Conservation (phyloP, 2,113 vertebrate species). For the Hoplias malabaricus region DNA sequence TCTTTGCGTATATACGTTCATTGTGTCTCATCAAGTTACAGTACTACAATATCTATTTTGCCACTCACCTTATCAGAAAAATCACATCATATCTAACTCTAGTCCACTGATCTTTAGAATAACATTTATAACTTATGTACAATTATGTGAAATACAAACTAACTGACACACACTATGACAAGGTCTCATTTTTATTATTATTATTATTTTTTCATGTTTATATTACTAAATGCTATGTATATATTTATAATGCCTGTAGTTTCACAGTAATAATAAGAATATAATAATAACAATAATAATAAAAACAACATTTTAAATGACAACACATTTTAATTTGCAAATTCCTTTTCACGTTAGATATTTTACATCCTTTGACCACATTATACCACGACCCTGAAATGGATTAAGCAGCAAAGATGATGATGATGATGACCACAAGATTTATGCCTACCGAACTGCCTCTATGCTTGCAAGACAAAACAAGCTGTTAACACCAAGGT, state of each 20-base stretch:
- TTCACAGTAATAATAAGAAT: too few species aligned
- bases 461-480: too few species aligned
- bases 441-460: too few species aligned
- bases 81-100: background rate
- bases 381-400: too few species aligned
- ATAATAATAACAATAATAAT: too few species aligned
- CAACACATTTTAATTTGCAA: too few species aligned
- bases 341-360: too few species aligned
- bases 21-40: background rate
- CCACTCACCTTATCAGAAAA: background rate
- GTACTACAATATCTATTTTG: background rate
- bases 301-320: too few species aligned
- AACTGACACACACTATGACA: background rate
- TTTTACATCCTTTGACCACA: too few species aligned
- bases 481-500: too few species aligned
- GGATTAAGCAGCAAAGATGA: too few species aligned
- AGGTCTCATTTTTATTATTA: background rate
- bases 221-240: background rate
- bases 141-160: background rate
- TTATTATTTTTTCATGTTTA: background rate
- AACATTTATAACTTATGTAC: background rate
- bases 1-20: background rate
- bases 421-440: too few species aligned
- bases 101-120: background rate
- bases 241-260: conserved; percentile 20